Evolutionary conservation across 2,888 invertebrate genomes (phyloP).

Genomic region (Luperina testacea): DNA sequence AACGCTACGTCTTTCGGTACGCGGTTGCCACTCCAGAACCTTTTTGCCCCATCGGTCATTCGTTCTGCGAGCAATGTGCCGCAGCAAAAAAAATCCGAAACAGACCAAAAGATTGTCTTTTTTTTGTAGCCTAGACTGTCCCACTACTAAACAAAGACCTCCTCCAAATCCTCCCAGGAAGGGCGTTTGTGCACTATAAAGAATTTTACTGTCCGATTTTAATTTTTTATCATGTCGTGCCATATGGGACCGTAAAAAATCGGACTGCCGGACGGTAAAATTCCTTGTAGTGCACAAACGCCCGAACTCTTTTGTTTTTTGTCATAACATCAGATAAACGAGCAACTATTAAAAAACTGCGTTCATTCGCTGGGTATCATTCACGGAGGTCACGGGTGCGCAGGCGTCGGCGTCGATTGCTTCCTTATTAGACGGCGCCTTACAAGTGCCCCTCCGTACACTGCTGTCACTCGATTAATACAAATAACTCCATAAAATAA

Average conservation of each 20-base stretch:
- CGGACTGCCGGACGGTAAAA: too few relatives aligned
- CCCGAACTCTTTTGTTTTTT: not conserved
- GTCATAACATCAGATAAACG: conserved; percentile 1
- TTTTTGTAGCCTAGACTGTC: not conserved
- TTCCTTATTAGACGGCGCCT: conserved; percentile 68
- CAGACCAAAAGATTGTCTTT: not conserved
- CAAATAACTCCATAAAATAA: conserved; percentile 36
- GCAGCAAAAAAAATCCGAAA: not conserved
- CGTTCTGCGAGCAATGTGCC: too few relatives aligned
- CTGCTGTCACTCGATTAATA: conserved; percentile 39
- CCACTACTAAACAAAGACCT: not conserved
- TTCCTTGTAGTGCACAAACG: too few relatives aligned
- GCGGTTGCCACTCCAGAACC: too few relatives aligned
- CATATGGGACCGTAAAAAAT: too few relatives aligned
- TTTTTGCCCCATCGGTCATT: too few relatives aligned
- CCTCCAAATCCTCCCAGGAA: not conserved
- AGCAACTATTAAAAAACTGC: conserved; percentile 24
- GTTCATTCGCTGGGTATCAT: conserved; percentile 49
- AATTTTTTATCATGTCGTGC: too few relatives aligned
- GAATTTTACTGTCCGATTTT: too few relatives aligned
- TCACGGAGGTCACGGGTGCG: conserved; percentile 64
- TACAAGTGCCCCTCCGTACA: conserved; percentile 44
- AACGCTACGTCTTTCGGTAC: too few relatives aligned
- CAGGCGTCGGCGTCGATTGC: conserved; percentile 66
- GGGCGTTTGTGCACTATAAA: too few relatives aligned